Evolutionary conservation across 2,888 invertebrate species (phyloP).

Genomic region (Lasioglossum leucozonium): DNA sequence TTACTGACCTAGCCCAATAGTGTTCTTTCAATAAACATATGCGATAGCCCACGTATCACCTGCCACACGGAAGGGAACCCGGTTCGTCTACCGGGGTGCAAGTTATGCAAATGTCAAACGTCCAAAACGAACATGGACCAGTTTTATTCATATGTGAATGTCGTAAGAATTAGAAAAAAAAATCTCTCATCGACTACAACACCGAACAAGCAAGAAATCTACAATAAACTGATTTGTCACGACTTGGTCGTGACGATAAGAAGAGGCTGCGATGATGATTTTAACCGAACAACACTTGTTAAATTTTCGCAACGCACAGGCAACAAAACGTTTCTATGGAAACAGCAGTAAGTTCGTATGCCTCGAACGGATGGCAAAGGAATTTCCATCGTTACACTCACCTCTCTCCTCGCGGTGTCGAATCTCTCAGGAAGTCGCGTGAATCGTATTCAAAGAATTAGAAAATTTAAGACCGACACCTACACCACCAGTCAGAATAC

Average conservation of each 20-base stretch:
- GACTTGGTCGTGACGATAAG: too few relatives aligned
- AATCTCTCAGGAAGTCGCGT: conserved; percentile 76
- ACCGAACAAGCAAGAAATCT: background rate
- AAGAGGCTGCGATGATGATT: background rate
- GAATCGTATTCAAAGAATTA: conserved; percentile 80
- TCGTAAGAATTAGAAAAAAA: background rate
- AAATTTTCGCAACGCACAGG: background rate
- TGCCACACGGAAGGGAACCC: background rate
- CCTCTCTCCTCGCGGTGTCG: conserved; percentile 79
- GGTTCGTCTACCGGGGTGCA: background rate
- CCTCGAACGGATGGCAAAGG: background rate
- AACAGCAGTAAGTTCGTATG: background rate
- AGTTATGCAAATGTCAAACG: conserved; percentile 1
- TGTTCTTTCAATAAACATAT: background rate
- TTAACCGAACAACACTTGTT: background rate
- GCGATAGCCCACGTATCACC: background rate
- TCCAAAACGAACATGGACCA: background rate
- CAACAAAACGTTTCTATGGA: background rate
- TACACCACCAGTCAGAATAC: conserved; percentile 53
- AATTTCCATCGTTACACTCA: conserved; percentile 53
- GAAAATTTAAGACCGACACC: conserved; percentile 77
- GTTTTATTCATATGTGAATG: background rate
- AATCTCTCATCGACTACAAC: background rate
- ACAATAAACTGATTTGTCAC: too few relatives aligned
- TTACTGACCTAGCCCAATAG: background rate